Evolutionary conservation across 2,113 vertebrate genomes (phyloP), one percentile per base, ranked within the genome.

Genomic region (Speoplatyrhinus poulsoni): DNA sequence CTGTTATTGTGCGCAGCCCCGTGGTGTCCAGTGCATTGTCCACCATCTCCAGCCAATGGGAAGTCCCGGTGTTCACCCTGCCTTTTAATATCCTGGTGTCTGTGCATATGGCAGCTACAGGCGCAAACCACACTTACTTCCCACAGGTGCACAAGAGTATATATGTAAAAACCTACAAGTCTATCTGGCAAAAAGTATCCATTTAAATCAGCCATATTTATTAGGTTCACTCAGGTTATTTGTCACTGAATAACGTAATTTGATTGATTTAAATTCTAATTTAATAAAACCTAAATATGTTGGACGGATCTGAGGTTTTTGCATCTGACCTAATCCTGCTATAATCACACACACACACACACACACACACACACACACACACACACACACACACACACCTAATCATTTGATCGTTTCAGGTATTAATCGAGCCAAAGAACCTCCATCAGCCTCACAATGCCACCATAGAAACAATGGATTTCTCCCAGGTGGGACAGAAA

Each of bases 71-170:
- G 76, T 93, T 96, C 82, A 95, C 92, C 0, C 52, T 94, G 84
- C 94, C 93, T 60, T 95, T 95, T 83, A 95, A 95, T 67, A 73
- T 95, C 15, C 70, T 88, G 0, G 76, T 95, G 78, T 93, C 90
- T 32, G 12, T 95, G 12, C 94, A 91, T 0, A 62, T 93, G 73
- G 93, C 90, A 12, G 92, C 93, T 36, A 92, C 87, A 0, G 92
- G 94, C 78, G 85, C 90, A 54, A 75, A 89, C 72, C 94, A 93
- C 59, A 81, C 87, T 3, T 92, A 87, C 92, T 95, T 90, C 88
- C 93, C 58, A 36, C 17, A 62, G 77, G 84, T 82, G 72, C 3
- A 48, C 26, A 26, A 26, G 26, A 26, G 8, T 17, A 10, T 47
- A 58, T 1, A 19, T 19, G 19, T 19, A 19, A 19, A 19, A 19